Evolutionary conservation across 2,888 invertebrate species (phyloP), one percentile per base, ranked within the genome.

Genomic region (Pristionchus exspectatus): DNA sequence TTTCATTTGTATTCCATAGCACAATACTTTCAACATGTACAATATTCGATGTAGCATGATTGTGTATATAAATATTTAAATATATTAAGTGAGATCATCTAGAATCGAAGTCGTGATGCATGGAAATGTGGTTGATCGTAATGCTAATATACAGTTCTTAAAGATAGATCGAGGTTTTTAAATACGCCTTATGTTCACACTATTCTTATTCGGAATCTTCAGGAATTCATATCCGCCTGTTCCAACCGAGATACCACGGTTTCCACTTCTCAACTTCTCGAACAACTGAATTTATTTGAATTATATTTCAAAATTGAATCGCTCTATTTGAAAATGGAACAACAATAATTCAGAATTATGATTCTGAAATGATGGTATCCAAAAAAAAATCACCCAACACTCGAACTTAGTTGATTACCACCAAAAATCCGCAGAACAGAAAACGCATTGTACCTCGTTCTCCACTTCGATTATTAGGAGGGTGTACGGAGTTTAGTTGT

Each of bases 201-300:
- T 44, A 44, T 44, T 2, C 18, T 69, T 69, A 18, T 69, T 30
- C 16, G 1, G 7, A 30, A n/a, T 27, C 9, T 21, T 38, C 38
- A 9, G 74, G 4, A 74, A 14, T 33, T 81, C 81, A 81, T 27
- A 54, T 56, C 84, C 38, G 18, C n/a, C 24, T 77, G 10, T 12
- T 59, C 14, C 90, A 89, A 77, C 90, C 91, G 21, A 92, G 84
- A 87, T 93, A 93, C 93, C 93, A 93, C 24, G 93, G 93, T 59
- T 90, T 92, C 93, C 93, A 93, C 89, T 91, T 92, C 18, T 81
- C 86, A 33, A 85, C 44, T 10, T 69, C 44, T 18, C 87, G 87
- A 4, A 69, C 59, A 10, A 50, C 59, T 85, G 59, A 1, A 44
- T 50, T 27, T 10, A 21, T 4, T 27, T 27, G 2, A 1, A 69